Base-by-base conservation (phyloP, 2,113 vertebrate genomes). In the Greenwoodochromis staneri region DNA sequence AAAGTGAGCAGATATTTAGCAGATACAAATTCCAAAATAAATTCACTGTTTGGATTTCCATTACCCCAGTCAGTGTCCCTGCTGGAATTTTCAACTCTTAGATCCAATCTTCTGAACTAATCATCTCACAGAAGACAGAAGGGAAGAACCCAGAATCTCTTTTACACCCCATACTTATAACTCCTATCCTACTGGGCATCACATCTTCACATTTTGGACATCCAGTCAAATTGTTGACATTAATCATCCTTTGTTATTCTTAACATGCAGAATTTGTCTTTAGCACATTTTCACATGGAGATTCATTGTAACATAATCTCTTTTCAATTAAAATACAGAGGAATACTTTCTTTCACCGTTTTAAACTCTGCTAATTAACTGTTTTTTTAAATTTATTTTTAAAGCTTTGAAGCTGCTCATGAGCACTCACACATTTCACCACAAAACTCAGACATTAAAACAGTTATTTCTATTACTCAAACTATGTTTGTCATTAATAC, bases 381-480 rank as follows among this genome's bases (percentile, higher is more conserved):
- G 49, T 51, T 49, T 31, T 31, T 31, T 29, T 5, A 1, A 5
- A 31, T 6, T 31, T 31, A 31, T 31, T 31, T 31, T 31, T 31
- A 31, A 31, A 31, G 6, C 31, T 31, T 31, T 51, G 49, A 51
- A 51, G 0, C 49, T 51, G 49, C 49, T 9, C 49, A 5, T 51
- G 17, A 51, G 17, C 49, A 49, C 7, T 7, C 42, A 19, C 16
- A 49, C 45, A 47, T 49, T 49, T 49, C 19, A 51, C 2, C 51
- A 0, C 9, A 21, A 0, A 53, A 53, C 49, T 6, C 17, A 0
- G 17, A 51, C 0, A 51, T 51, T 51, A 9, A n/a, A 53, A 53
- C 0, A 53, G 49, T 51, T n/a, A 53, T 11, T 53, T 53, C 0
- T 11, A 21, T 53, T 21, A 53, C 0, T 53, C 0, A 53, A 53